Evolutionary conservation across 2,113 vertebrate genomes (phyloP).

Genomic region (Danionella cerebrum): DNA sequence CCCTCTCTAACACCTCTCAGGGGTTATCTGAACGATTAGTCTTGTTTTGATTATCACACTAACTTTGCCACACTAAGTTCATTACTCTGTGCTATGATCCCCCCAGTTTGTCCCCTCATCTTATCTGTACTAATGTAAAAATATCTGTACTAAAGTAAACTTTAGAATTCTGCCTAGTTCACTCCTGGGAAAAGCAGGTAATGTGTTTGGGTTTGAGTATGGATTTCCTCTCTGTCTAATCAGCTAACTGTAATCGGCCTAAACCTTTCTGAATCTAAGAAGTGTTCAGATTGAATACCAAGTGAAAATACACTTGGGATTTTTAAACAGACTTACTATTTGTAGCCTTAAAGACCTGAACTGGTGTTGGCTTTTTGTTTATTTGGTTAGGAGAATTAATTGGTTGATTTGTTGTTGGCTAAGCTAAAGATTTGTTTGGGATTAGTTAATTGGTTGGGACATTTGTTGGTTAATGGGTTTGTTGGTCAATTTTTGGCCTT

Average conservation of each 20-base stretch:
- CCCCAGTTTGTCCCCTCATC: not conserved
- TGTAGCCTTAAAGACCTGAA: not conserved
- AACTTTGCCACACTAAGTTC: too few species aligned
- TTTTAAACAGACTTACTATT: not conserved
- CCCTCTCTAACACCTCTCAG: not conserved
- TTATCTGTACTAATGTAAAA: not conserved
- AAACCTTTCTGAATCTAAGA: conserved; percentile 6
- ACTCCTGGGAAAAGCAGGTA: not conserved
- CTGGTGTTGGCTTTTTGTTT: too few species aligned
- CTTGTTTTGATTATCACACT: not conserved
- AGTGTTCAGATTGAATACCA: not conserved
- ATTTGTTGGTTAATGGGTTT: too few species aligned
- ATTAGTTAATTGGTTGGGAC: too few species aligned
- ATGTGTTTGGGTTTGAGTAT: not conserved
- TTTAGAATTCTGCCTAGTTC: not conserved
- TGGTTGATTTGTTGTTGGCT: too few species aligned
- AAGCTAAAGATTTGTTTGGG: too few species aligned
- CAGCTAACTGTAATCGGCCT: conserved; percentile 7
- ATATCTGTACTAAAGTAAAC: not conserved
- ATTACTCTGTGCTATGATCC: too few species aligned
- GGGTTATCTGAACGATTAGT: not conserved
- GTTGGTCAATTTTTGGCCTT: too few species aligned
- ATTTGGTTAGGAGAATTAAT: too few species aligned
- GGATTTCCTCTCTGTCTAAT: conserved; percentile 5
- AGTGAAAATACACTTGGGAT: not conserved